Base-by-base conservation (phyloP, 2,113 vertebrate species). In the Todiramphus chloris region DNA sequence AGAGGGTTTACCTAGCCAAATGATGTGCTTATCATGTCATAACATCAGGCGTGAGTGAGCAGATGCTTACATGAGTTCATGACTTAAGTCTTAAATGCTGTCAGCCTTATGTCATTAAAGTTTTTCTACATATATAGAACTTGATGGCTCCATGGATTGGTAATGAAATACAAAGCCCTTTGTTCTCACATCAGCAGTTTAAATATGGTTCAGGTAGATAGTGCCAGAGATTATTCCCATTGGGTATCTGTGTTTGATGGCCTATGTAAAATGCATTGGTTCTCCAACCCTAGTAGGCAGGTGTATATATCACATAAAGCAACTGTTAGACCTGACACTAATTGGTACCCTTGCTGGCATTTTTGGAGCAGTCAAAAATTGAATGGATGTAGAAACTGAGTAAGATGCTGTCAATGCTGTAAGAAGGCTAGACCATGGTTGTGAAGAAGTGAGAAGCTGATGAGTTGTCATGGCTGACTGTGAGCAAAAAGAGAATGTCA, bases 161-260 rank as follows among this genome's bases (percentile, higher is more conserved):
- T 64, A 89, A 15, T 58, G 88, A 96, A 93, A 84, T 68, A 78
- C 76, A 72, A 78, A 93, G 53, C 73, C 89, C 94, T 89, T 97
- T 84, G 66, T 95, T 87, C 92, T 95, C 89, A 95, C 89, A 80
- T 96, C 92, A 96, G 39, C 8, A 2, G 66, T 87, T 90, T 88
- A 91, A 90, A 46, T 90, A 25, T 58, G 76, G 92, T 78, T 96
- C 77, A 73, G 80, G 80, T 93, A 82, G 80, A 31, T 55, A 48
- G 76, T 91, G 90, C 96, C 92, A 93, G 79, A 62, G 53, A 78
- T 69, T 8, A 87, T 85, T 96, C 90, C 89, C 83, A 18, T 1
- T 87, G 89, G 86, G 82, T 55, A 3, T 56, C 89, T 66, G 64
- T 95, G 92, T 87, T 82, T 93, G 96, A 92, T 97, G 95, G 86